Conservation (phyloP, 2,888 invertebrate genomes). For the Chrysolina haemoptera region DNA sequence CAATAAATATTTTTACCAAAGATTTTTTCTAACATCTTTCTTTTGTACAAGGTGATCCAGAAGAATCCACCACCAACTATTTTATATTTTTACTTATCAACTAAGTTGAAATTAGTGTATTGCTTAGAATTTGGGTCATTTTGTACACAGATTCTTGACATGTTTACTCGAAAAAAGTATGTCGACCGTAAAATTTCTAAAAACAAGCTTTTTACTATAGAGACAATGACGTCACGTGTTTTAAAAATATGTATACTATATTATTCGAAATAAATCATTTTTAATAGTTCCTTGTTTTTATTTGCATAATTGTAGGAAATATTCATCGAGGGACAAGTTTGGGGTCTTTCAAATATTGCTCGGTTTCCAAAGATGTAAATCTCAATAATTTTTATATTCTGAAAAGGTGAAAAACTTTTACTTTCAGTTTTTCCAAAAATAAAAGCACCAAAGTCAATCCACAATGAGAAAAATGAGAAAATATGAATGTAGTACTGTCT, state of each 20-base stretch:
- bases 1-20: conserved; percentile 54
- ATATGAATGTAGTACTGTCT: too few relatives aligned
- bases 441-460: too few relatives aligned
- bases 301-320: not conserved
- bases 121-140: conserved; percentile 14
- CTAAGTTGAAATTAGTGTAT: not conserved
- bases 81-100: conserved; percentile 6
- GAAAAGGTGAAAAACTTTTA: too few relatives aligned
- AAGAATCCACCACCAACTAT: not conserved
- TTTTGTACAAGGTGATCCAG: conserved; percentile 36
- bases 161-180: conserved; percentile 24
- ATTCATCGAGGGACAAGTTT: not conserved
- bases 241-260: conserved; percentile 41
- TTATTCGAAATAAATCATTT: conserved; percentile 44
- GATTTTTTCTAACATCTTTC: conserved; percentile 41
- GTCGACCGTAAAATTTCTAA: conserved; percentile 30
- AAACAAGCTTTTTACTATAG: conserved; percentile 41
- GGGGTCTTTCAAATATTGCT: not conserved
- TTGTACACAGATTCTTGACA: conserved; percentile 14
- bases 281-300: conserved; percentile 22
- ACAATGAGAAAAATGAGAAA: too few relatives aligned
- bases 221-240: conserved; percentile 28
- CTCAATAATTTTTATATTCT: too few relatives aligned
- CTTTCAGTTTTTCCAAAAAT: too few relatives aligned
- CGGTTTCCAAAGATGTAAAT: too few relatives aligned